phyloP scores from a whole-genome alignment of 1,140 invertebrate genomes.

The Steinernema feltiae region DNA sequence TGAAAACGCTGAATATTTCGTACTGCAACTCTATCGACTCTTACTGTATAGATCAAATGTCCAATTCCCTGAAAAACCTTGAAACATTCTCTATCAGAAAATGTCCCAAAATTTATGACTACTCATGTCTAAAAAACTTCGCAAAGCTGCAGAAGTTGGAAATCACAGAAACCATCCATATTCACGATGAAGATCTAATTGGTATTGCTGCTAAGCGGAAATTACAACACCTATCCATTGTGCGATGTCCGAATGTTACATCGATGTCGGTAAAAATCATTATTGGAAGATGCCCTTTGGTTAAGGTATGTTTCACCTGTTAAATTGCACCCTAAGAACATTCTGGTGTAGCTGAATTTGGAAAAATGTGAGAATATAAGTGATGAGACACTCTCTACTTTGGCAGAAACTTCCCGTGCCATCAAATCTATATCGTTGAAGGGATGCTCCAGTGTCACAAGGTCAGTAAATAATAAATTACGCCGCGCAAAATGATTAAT shows the following conservation, averaged over 20 bases:
- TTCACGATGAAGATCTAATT: neutral
- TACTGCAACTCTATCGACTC: neutral
- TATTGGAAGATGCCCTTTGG: neutral
- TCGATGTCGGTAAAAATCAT: neutral
- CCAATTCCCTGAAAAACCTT: neutral
- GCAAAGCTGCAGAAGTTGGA: neutral
- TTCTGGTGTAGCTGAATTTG: neutral
- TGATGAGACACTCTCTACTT: neutral
- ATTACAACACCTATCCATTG: neutral
- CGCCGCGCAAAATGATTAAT: neutral
- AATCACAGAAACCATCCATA: conserved; percentile 8
- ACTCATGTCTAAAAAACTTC: conserved; percentile 19
- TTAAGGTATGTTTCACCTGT: neutral
- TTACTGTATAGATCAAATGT: neutral
- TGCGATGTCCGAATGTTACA: neutral
- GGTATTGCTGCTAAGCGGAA: neutral
- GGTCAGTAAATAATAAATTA: neutral
- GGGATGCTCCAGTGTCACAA: neutral
- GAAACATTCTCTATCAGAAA: neutral
- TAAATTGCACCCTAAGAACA: neutral
- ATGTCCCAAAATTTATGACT: conserved; percentile 27
- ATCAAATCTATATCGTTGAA: neutral
- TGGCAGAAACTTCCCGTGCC: neutral
- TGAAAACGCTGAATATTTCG: neutral
- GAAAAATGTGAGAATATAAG: neutral